Conservation (phyloP, 1,140 invertebrate species). For the Globodera ellingtonae region DNA sequence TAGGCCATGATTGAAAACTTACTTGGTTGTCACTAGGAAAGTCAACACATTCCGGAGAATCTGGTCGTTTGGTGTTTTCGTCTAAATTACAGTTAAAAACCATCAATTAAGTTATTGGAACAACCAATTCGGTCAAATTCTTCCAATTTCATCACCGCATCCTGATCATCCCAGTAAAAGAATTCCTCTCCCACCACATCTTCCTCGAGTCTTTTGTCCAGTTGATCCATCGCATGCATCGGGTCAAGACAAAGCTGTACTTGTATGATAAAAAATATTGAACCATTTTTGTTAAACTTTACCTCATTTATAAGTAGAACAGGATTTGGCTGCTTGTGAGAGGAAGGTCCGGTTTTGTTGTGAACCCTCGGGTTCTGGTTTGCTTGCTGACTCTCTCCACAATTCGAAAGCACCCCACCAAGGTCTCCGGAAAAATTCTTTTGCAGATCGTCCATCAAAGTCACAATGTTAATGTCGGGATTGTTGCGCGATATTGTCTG, state of each 20-base stretch:
- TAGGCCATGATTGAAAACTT: neutral
- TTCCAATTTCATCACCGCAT: neutral
- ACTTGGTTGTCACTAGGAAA: neutral
- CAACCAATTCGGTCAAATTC: slow-evolving; percentile 4
- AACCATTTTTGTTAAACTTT: neutral
- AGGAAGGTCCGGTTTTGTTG: neutral
- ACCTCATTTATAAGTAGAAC: neutral
- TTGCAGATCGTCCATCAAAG: slow-evolving; percentile 40
- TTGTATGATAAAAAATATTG: neutral
- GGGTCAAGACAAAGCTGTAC: slow-evolving; percentile 11
- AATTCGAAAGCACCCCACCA: neutral
- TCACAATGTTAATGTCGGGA: slow-evolving; percentile 39
- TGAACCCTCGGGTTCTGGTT: neutral
- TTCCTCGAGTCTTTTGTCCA: neutral
- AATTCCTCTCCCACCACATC: slow-evolving; percentile 2
- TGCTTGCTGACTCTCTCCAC: neutral
- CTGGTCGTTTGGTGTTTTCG: neutral
- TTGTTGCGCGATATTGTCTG: slow-evolving; percentile 39
- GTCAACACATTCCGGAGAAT: neutral
- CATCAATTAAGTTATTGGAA: neutral
- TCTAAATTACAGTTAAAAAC: neutral
- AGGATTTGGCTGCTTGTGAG: neutral
- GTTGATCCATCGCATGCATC: neutral
- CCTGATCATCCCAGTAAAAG: neutral
- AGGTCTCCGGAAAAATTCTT: slow-evolving; percentile 33